Evolutionary conservation across 2,888 invertebrate species (phyloP).

Genomic region (Drosophila antonietae): DNA sequence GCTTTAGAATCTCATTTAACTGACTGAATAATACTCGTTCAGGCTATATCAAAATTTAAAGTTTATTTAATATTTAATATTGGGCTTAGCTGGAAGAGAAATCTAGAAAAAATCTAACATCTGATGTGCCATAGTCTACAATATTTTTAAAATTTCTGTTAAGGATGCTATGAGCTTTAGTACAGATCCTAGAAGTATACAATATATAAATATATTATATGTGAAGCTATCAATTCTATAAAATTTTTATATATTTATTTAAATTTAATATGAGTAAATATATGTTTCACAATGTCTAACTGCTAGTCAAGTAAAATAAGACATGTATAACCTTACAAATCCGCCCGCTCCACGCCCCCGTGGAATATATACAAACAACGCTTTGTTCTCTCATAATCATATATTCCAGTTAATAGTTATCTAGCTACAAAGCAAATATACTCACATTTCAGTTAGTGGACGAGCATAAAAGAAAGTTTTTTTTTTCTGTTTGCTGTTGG

Average conservation of each 20-base stretch:
- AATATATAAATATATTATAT: no score
- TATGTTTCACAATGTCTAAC: no score
- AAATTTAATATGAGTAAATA: no score
- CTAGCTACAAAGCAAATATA: background rate
- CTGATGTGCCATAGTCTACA: no score
- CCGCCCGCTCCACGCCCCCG: background rate
- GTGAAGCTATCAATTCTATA: no score
- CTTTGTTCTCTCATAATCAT: background rate
- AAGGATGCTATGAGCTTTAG: no score
- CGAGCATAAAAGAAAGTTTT: constrained; percentile 40
- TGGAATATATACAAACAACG: background rate
- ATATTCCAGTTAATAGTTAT: background rate
- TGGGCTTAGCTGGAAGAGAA: no score
- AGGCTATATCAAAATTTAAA: background rate
- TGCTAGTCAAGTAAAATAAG: background rate
- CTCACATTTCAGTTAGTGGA: background rate
- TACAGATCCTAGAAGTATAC: no score
- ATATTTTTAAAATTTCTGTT: no score
- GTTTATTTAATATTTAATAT: background rate
- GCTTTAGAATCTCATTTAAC: no score
- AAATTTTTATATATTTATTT: no score
- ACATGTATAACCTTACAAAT: background rate
- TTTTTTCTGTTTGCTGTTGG: constrained; percentile 16
- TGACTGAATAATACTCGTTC: background rate
- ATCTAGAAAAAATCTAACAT: no score